Percentiles rank a stretch among this genome's conserved stretches.
Evolutionary conservation across 2,113 vertebrate genomes (phyloP).

Genomic region (Lamprologus lemairii): DNA sequence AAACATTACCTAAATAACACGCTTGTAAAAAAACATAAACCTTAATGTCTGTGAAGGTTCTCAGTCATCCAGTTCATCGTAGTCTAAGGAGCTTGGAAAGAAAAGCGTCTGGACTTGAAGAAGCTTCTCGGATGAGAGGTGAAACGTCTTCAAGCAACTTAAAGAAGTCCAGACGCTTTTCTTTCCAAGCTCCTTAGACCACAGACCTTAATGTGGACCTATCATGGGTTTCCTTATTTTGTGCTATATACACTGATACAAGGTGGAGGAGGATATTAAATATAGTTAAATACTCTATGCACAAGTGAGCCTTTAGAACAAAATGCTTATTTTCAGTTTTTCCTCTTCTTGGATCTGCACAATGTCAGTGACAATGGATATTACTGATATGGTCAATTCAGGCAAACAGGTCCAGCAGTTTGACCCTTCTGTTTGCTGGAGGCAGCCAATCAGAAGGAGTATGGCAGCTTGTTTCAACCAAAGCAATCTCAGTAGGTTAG

Average conservation of each 20-base stretch:
- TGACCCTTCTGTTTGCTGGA: not conserved
- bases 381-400: rapidly evolving
- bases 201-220: not conserved
- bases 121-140: not conserved
- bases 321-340: not conserved
- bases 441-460: not conserved
- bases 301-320: not conserved
- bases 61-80: not conserved
- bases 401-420: rapidly evolving
- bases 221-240: not conserved
- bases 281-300: not conserved
- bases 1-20: rapidly evolving
- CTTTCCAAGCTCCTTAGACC: not conserved
- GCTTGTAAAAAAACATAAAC: rapidly evolving
- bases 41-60: not conserved
- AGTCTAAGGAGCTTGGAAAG: not conserved
- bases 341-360: not conserved
- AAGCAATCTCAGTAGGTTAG: not conserved
- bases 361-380: not conserved
- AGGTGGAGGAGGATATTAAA: not conserved
- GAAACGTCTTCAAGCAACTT: not conserved
- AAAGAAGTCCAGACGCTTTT: not conserved
- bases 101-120: not conserved
- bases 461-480: not conserved
- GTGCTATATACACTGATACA: not conserved